Percentiles rank a stretch among this genome's conserved stretches.
phyloP scores from a whole-genome alignment of 2,888 invertebrate species.

The Pyralis farinalis region DNA sequence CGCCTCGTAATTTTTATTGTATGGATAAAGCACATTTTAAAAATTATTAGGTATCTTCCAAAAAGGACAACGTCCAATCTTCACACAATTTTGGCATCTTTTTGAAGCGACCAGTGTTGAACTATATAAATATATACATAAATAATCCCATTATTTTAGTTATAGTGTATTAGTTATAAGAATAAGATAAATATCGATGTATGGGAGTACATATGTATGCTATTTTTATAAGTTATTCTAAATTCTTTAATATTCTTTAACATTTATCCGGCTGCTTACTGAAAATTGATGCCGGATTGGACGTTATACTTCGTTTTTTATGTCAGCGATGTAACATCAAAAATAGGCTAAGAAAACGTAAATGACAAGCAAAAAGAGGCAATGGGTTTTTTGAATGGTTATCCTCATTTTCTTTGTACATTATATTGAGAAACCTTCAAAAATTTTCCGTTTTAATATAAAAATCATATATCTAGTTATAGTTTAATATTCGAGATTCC shows the following conservation, averaged over 20 bases:
- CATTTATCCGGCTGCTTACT: too few species aligned
- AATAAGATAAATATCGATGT: too few species aligned
- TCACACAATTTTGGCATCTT: too few species aligned
- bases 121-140: background rate
- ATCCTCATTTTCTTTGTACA: constrained; percentile 61
- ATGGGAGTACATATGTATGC: too few species aligned
- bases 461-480: constrained; percentile 39
- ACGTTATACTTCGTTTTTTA: constrained; percentile 17
- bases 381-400: constrained; percentile 70
- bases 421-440: constrained; percentile 66
- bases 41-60: too few species aligned
- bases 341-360: constrained; percentile 40
- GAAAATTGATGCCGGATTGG: background rate
- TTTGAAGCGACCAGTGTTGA: background rate
- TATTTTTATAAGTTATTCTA: too few species aligned
- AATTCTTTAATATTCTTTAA: too few species aligned
- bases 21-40: background rate
- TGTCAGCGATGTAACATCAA: constrained; percentile 38
- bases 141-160: background rate
- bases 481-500: constrained; percentile 32
- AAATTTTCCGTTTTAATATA: constrained; percentile 48
- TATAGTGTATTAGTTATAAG: too few species aligned
- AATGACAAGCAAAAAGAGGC: constrained; percentile 77
- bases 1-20: constrained; percentile 2
- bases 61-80: too few species aligned